These are phyloP conservation scores for Galeopsomyia nigrocyanea DNA, from an alignment of 2,888 invertebrate species.

Conservation along the genomic window DNA sequence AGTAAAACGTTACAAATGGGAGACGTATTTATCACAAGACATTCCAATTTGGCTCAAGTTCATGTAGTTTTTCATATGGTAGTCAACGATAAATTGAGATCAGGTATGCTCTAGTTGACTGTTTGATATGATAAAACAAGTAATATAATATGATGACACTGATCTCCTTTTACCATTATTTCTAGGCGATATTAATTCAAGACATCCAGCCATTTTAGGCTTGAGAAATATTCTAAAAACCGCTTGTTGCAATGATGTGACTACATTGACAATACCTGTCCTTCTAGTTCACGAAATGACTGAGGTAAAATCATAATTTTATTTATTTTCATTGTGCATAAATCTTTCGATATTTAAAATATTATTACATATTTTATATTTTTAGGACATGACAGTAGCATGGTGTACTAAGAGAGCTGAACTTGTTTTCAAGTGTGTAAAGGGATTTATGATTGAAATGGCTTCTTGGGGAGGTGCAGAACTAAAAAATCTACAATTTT, in stretches of 20 bases:
- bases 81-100: slow-evolving; percentile 82
- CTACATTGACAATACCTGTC: slow-evolving; percentile 92
- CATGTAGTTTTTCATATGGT: slow-evolving; percentile 97
- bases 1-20: slow-evolving; percentile 81
- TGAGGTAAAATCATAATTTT: slow-evolving; percentile 75
- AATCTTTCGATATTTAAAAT: neutral
- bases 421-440: slow-evolving; percentile 97
- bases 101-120: slow-evolving; percentile 56
- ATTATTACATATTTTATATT: neutral
- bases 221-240: slow-evolving; percentile 94
- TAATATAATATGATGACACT: slow-evolving; percentile 18
- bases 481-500: slow-evolving; percentile 87
- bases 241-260: slow-evolving; percentile 95
- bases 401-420: slow-evolving; percentile 98
- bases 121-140: slow-evolving; percentile 2
- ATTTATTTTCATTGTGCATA: neutral
- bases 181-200: slow-evolving; percentile 90
- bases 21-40: slow-evolving; percentile 88
- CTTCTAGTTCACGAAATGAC: slow-evolving; percentile 93
- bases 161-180: slow-evolving; percentile 50
- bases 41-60: slow-evolving; percentile 94
- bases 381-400: slow-evolving; percentile 90
- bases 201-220: slow-evolving; percentile 95
- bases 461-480: slow-evolving; percentile 93
- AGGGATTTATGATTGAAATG: slow-evolving; percentile 99